phyloP scores from a whole-genome alignment of 2,113 vertebrate genomes.

The Lanius collurio region DNA sequence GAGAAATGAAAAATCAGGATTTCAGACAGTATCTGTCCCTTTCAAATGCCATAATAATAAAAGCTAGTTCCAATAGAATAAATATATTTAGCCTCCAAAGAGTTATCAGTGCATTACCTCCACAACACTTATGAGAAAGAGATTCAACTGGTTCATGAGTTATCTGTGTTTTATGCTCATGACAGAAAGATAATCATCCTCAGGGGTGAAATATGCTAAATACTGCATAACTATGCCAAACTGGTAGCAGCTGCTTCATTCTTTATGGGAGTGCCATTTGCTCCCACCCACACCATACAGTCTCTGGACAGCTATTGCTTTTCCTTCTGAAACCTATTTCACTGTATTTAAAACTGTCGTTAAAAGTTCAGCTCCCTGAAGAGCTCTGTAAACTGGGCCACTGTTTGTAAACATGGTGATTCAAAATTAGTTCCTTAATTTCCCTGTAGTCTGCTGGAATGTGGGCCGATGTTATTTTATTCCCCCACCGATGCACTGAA shows the following conservation, averaged over 20 bases:
- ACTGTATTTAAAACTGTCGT: conserved; percentile 43
- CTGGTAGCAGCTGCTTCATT: conserved; percentile 6
- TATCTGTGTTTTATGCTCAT: conserved; percentile 45
- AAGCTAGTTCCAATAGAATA: not conserved
- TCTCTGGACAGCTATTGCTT: conserved; percentile 22
- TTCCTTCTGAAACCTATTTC: conserved; percentile 35
- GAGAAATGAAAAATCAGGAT: conserved; percentile 51
- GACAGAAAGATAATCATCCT: conserved; percentile 58
- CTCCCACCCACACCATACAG: not conserved
- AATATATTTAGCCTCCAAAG: conserved; percentile 39
- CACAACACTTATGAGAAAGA: conserved; percentile 28
- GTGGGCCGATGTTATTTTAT: not conserved
- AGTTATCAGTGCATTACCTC: conserved; percentile 8
- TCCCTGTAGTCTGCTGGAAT: conserved; percentile 15
- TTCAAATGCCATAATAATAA: conserved; percentile 22
- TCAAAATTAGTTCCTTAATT: conserved; percentile 38
- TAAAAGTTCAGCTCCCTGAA: conserved; percentile 49
- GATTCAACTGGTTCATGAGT: conserved; percentile 31
- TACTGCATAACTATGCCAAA: conserved; percentile 37
- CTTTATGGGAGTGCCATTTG: conserved; percentile 27
- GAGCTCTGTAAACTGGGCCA: conserved; percentile 22
- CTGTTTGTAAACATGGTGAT: conserved; percentile 17
- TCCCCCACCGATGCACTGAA: not conserved
- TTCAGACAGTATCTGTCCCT: not conserved
- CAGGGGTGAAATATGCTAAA: conserved; percentile 44